phyloP scores from a whole-genome alignment of 2,797 vertebrate species.

The Anniella stebbinsi region DNA sequence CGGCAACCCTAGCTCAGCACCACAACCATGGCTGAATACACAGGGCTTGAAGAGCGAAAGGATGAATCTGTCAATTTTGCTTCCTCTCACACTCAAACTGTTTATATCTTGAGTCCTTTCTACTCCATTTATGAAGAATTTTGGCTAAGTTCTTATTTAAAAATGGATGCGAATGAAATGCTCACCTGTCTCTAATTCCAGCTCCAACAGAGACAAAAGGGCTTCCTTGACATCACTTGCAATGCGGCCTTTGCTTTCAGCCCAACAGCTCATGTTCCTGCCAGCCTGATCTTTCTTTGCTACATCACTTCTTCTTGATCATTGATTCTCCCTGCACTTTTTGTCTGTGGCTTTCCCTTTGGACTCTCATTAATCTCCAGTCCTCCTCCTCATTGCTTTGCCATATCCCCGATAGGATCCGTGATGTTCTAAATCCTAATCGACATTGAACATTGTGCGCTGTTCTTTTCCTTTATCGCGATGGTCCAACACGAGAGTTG shows the following conservation, averaged over 20 bases:
- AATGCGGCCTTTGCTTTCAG: not conserved
- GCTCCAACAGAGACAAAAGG: not conserved
- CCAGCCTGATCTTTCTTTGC: not conserved
- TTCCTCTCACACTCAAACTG: too few species aligned
- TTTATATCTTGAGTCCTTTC: too few species aligned
- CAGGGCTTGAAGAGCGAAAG: too few species aligned
- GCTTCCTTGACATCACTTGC: not conserved
- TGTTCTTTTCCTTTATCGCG: not conserved
- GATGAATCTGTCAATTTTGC: too few species aligned
- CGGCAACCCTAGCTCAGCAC: too few species aligned
- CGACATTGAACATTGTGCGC: not conserved
- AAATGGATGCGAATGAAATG: too few species aligned
- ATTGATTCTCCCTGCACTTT: not conserved
- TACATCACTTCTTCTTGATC: not conserved
- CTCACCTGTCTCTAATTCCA: not conserved
- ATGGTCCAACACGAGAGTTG: not conserved
- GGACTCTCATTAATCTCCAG: constrained; percentile 17
- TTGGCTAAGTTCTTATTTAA: too few species aligned
- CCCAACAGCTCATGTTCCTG: not conserved
- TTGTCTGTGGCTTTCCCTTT: not conserved
- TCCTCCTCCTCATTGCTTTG: not conserved
- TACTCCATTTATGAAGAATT: too few species aligned
- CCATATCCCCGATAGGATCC: constrained; percentile 7
- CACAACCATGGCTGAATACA: too few species aligned
- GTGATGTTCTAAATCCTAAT: not conserved